A percentile compares a stretch with the other conserved stretches of the same genome.
Evolutionary conservation across 2,797 vertebrate species (phyloP).

Genomic region (Atherinosoma microstoma): DNA sequence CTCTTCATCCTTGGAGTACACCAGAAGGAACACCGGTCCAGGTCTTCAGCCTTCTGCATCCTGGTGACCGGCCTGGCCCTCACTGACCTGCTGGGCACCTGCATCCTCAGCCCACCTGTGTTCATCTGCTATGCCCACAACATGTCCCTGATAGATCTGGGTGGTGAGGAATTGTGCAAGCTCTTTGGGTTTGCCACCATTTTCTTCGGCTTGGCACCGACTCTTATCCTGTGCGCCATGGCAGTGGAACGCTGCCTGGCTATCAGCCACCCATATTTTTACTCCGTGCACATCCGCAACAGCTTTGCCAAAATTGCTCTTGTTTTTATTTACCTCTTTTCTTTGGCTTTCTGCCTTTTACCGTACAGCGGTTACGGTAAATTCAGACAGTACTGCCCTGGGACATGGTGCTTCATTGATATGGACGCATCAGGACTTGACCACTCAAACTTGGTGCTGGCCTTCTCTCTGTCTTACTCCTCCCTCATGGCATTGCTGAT

Average conservation of each 20-base stretch:
- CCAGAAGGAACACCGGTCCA: slow-evolving; percentile 81
- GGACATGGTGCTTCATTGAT: slow-evolving; percentile 93
- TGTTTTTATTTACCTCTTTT: slow-evolving; percentile 84
- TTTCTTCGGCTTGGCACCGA: slow-evolving; percentile 90
- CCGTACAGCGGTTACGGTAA: slow-evolving; percentile 85
- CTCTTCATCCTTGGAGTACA: slow-evolving; percentile 88
- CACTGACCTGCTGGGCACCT: slow-evolving; percentile 92
- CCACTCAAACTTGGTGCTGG: slow-evolving; percentile 66
- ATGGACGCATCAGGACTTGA: slow-evolving; percentile 81
- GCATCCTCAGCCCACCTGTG: slow-evolving; percentile 89
- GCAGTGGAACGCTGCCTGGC: slow-evolving; percentile 92
- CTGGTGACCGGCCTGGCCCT: slow-evolving; percentile 90
- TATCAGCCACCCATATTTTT: slow-evolving; percentile 91
- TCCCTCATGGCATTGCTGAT: slow-evolving; percentile 87
- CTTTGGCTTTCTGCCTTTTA: slow-evolving; percentile 85
- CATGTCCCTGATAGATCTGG: slow-evolving; percentile 80
- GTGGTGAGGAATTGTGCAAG: slow-evolving; percentile 74
- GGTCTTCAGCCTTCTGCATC: slow-evolving; percentile 88
- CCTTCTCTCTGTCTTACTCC: slow-evolving; percentile 90
- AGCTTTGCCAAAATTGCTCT: slow-evolving; percentile 84
- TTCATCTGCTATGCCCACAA: slow-evolving; percentile 87
- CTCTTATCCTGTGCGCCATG: slow-evolving; percentile 90
- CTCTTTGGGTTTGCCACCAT: slow-evolving; percentile 90
- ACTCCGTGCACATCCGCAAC: slow-evolving; percentile 83
- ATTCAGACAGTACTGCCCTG: slow-evolving; percentile 90